A percentile compares a stretch with the other conserved stretches of the same genome.
Evolutionary conservation across 2,113 vertebrate species (phyloP).

Genomic region (Anser brachyrhynchus): DNA sequence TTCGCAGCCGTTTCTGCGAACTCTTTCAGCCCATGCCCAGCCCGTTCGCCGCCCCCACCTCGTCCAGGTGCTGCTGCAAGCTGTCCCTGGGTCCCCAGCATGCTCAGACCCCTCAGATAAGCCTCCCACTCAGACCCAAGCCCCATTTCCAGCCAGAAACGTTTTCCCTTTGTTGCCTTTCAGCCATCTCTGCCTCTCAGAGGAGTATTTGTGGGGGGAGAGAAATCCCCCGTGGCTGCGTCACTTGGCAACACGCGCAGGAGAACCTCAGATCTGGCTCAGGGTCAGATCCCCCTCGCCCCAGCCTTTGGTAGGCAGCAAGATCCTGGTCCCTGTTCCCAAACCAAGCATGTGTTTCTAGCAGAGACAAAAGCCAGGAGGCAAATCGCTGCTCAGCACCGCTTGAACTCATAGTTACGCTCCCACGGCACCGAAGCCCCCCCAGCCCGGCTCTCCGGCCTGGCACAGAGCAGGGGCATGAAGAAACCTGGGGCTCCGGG

Average conservation of each 20-base stretch:
- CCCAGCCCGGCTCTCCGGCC: too few species aligned
- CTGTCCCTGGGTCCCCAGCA: background rate
- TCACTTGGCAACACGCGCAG: too few species aligned
- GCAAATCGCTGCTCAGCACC: background rate
- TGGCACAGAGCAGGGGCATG: background rate
- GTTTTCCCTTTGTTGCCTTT: background rate
- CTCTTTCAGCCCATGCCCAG: rapidly evolving
- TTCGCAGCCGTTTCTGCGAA: background rate
- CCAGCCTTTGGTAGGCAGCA: background rate
- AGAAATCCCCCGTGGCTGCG: background rate
- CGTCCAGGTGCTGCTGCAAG: background rate
- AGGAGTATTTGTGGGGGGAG: background rate
- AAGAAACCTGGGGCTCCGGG: background rate
- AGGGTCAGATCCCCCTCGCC: too few species aligned
- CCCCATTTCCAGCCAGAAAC: background rate
- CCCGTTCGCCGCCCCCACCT: background rate
- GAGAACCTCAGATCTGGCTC: too few species aligned
- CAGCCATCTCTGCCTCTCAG: background rate
- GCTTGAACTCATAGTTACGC: background rate
- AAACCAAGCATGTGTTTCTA: background rate
- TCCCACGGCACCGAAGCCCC: background rate
- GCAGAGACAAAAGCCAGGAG: background rate
- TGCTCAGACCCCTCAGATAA: background rate
- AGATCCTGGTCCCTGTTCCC: background rate
- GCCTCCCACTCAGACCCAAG: background rate